phyloP scores from a whole-genome alignment of 2,113 vertebrate genomes.

The Daphoenositta chrysoptera region DNA sequence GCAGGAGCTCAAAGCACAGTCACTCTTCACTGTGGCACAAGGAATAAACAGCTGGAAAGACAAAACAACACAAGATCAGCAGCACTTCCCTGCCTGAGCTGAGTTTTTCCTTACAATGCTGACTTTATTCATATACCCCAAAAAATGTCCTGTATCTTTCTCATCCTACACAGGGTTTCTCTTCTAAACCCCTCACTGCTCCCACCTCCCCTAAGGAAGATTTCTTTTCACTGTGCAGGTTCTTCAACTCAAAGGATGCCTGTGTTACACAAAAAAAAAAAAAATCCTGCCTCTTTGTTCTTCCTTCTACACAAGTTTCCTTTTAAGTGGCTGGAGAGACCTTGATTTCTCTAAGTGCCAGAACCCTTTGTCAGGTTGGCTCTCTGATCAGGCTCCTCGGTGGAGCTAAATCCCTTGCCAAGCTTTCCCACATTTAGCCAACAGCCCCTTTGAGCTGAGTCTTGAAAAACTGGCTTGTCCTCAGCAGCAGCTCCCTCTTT shows the following conservation, averaged over 20 bases:
- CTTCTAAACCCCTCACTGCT: not conserved
- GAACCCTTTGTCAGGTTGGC: slow-evolving; percentile 49
- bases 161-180: not conserved
- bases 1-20: not conserved
- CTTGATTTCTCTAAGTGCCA: slow-evolving; percentile 53
- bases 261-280: not conserved
- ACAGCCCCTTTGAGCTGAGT: slow-evolving; percentile 28
- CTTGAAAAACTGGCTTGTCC: slow-evolving; percentile 61
- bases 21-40: not conserved
- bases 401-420: slow-evolving; percentile 49
- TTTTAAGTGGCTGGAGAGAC: slow-evolving; percentile 60
- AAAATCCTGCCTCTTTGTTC: slow-evolving; percentile 43
- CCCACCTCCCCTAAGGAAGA: not conserved
- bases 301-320: slow-evolving; percentile 24
- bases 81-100: not conserved
- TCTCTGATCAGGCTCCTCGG: slow-evolving; percentile 37
- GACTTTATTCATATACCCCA: not conserved
- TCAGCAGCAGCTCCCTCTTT: slow-evolving; percentile 37
- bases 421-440: slow-evolving; percentile 48
- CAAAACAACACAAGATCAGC: not conserved
- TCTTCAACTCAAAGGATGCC: slow-evolving; percentile 18
- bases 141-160: not conserved
- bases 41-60: not conserved
- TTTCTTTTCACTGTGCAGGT: not conserved
- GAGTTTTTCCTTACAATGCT: not conserved